These are phyloP conservation scores for Xylota sylvarum DNA, from an alignment of 2,888 invertebrate genomes.

Conservation along the genomic window DNA sequence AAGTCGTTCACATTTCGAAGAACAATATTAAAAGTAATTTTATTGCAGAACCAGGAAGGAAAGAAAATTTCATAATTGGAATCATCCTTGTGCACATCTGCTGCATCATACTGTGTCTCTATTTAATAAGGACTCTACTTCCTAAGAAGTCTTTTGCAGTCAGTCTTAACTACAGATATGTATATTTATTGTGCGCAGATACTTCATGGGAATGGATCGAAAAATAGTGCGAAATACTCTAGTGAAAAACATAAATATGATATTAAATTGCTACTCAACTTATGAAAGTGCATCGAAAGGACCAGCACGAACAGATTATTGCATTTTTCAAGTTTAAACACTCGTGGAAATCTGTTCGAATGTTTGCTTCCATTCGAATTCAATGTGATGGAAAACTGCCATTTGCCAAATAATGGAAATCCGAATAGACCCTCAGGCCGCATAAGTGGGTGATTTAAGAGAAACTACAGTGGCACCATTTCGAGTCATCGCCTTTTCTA, in stretches of 20 bases:
- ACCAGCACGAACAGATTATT: not conserved
- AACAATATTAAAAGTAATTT: not conserved
- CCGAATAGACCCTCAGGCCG: constrained; percentile 6
- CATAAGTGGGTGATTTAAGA: constrained; percentile 28
- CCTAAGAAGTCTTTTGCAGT: not conserved
- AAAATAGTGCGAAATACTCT: no score
- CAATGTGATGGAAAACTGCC: constrained; percentile 35
- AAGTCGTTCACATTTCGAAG: not conserved
- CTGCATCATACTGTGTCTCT: not conserved
- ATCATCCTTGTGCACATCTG: constrained; percentile 3
- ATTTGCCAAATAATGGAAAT: constrained; percentile 12
- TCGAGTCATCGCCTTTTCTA: constrained; percentile 27
- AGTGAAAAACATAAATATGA: no score
- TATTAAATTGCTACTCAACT: no score
- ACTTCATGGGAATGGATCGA: no score
- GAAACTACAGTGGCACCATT: constrained; percentile 30
- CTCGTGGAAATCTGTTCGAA: constrained; percentile 32
- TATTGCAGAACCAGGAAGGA: not conserved
- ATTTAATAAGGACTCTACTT: not conserved
- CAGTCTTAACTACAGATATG: no score
- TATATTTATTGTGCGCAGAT: no score
- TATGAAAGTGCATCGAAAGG: no score
- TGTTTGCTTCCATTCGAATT: constrained; percentile 39
- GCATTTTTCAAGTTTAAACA: constrained; percentile 34
- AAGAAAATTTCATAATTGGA: not conserved